Base-by-base conservation (phyloP, 2,797 vertebrate genomes). In the Neosilurus mollespiculum region DNA sequence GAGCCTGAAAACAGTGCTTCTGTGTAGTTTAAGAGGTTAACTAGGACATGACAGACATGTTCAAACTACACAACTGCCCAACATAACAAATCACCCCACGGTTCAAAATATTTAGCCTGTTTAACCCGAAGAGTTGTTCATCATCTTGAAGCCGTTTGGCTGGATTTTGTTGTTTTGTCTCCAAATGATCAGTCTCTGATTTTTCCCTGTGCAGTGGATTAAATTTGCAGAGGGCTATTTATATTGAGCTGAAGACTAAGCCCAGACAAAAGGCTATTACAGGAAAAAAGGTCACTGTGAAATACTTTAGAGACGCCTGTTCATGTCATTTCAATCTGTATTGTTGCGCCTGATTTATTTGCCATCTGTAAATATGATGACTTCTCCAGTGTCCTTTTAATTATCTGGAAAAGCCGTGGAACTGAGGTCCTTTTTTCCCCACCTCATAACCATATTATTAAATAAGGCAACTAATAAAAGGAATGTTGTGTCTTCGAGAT, bases 361-460 rank as follows among this genome's bases (percentile, higher is more conserved):
- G 49, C 86, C 80, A 80, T 85, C 83, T 87, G 85, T 84, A 84
- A 85, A 85, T 71, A 66, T 85, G 76, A 88, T 87, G 85, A 61
- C 54, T 83, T 89, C 86, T 88, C 84, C 86, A 86, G 83, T 70
- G 69, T 82, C 80, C 83, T 85, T 62, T 58, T 81, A 86, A 75
- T 71, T 83, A 85, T 87, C 78, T 76, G 77, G 79, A 69, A 80
- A 85, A 84, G 86, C 67, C 67, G 26, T 84, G 70, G 67, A 83
- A 86, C 77, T 18, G 64, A 76, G 85, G 70, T 79, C 85, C 71
- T 73, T 66, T 61, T 78, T 86, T 81, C 12, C 64, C 83, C 83
- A 83, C 65, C 20, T 89, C 64, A 56, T 67, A 81, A 70, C 53
- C 71, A 87, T 71, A 80, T 87, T 87, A 71, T 78, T 86, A 77